phyloP scores from a whole-genome alignment of 2,113 vertebrate genomes.

The Paramormyrops kingsleyae region DNA sequence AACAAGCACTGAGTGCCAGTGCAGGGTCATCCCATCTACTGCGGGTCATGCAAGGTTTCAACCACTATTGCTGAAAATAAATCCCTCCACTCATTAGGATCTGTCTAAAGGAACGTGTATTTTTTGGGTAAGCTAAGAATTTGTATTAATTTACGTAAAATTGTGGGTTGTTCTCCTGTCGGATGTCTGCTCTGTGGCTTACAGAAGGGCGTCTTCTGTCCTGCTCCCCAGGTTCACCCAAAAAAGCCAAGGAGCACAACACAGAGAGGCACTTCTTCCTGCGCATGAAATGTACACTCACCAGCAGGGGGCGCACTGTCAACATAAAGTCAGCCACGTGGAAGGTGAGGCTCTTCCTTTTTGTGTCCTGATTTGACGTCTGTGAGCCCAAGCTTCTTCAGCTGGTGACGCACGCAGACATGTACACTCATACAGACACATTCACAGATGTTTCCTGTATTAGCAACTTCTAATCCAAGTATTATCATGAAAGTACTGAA shows the following conservation, averaged over 20 bases:
- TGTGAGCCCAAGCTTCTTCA: not conserved
- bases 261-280: constrained; percentile 89
- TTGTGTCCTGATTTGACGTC: not conserved
- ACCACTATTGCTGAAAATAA: not conserved
- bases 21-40: not conserved
- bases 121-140: not conserved
- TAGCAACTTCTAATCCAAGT: not conserved
- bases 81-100: not conserved
- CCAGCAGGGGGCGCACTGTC: constrained; percentile 90
- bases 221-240: constrained; percentile 69
- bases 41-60: not conserved
- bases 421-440: not conserved
- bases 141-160: not conserved
- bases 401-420: not conserved
- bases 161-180: not conserved
- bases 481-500: not conserved
- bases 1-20: not conserved
- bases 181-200: not conserved
- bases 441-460: not conserved
- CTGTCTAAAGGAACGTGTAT: not conserved
- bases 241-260: constrained; percentile 83
- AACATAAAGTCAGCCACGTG: constrained; percentile 96
- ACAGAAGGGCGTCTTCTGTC: constrained; percentile 16
- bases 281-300: constrained; percentile 96
- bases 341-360: constrained; percentile 68